phyloP scores from a whole-genome alignment of 2,113 vertebrate genomes.

The Bagarius yarrelli region DNA sequence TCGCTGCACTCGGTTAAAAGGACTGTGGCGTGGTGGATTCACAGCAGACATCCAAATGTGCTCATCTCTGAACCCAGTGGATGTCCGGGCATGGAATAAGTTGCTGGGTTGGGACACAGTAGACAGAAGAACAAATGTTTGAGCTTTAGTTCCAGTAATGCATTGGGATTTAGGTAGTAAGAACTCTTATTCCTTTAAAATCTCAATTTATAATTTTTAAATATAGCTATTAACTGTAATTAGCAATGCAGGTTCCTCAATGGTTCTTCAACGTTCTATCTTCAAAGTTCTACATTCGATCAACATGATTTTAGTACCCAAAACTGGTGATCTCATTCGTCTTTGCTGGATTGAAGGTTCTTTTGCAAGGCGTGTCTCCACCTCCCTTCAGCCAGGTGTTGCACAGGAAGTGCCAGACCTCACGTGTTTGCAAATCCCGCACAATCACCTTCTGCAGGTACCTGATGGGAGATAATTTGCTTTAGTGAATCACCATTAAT shows the following conservation, averaged over 20 bases:
- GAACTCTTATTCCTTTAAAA: background rate
- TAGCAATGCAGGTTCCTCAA: no score
- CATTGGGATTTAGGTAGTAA: background rate
- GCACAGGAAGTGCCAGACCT: conserved; percentile 72
- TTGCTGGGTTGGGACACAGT: conserved; percentile 61
- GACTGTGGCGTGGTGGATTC: conserved; percentile 73
- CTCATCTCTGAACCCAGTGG: conserved; percentile 74
- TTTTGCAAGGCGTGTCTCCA: conserved; percentile 67
- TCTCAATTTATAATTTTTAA: background rate
- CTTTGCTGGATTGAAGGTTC: conserved; percentile 71
- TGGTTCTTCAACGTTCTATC: no score
- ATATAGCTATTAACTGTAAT: no score
- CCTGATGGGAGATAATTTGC: conserved; percentile 57
- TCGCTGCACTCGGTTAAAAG: conserved; percentile 76
- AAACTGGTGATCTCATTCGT: conserved; percentile 74
- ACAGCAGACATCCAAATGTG: conserved; percentile 79
- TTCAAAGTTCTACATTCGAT: no score
- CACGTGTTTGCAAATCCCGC: conserved; percentile 68
- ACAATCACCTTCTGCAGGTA: conserved; percentile 70
- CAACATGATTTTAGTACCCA: conserved; percentile 58
- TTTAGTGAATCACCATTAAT: background rate
- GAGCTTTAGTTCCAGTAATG: background rate
- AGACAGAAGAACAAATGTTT: background rate
- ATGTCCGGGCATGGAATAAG: conserved; percentile 75
- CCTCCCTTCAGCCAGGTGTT: conserved; percentile 70